These are phyloP conservation scores for Ranitomeya imitator DNA, from an alignment of 2,113 vertebrate genomes.

Conservation along the genomic window DNA sequence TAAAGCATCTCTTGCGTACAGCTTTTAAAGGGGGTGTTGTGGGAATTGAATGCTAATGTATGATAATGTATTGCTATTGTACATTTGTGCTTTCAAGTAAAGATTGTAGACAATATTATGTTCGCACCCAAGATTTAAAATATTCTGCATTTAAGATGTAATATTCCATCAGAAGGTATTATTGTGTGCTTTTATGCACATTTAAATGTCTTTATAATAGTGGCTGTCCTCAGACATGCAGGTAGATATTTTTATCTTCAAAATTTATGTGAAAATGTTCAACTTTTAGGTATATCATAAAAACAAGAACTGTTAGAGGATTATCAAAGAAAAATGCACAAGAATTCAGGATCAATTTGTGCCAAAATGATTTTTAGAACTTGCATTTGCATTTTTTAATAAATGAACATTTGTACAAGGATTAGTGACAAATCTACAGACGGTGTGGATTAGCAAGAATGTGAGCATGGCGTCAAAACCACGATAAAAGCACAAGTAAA, in stretches of 20 bases:
- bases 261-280: neutral
- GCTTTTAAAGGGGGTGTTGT: neutral
- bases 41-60: conserved; percentile 11
- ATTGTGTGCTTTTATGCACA: conserved; percentile 21
- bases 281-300: neutral
- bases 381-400: too few species aligned
- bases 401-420: too few species aligned
- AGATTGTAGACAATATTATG: conserved; percentile 17
- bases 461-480: too few species aligned
- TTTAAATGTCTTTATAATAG: conserved; percentile 6
- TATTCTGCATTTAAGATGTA: conserved; percentile 32
- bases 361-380: too few species aligned
- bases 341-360: too few species aligned
- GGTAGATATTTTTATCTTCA: neutral
- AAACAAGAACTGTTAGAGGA: too few species aligned
- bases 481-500: too few species aligned
- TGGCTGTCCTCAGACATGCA: neutral
- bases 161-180: conserved; percentile 1
- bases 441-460: too few species aligned
- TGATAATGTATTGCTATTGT: conserved; percentile 32
- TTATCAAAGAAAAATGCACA: too few species aligned
- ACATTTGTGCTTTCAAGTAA: conserved; percentile 27
- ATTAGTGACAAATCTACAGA: too few species aligned
- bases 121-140: conserved; percentile 12
- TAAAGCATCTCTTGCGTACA: conserved; percentile 6